A percentile compares a stretch with the other conserved stretches of the same genome.
Evolutionary conservation across 2,888 invertebrate genomes (phyloP).

Genomic region (Drosophila dives): DNA sequence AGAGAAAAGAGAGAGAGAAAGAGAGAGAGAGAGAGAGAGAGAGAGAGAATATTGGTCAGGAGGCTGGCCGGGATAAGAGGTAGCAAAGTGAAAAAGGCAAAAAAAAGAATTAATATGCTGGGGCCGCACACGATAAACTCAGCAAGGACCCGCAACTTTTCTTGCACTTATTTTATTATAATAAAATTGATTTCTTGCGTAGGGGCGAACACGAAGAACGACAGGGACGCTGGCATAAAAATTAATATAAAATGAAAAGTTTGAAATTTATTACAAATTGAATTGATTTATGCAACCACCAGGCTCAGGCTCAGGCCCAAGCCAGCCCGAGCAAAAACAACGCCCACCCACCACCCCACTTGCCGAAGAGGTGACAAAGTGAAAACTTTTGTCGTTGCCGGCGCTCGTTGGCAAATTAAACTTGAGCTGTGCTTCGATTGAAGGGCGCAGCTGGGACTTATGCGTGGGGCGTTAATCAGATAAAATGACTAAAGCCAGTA

Average conservation of each 20-base stretch:
- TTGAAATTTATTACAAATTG: slow-evolving; percentile 80
- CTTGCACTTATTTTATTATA: slow-evolving; percentile 75
- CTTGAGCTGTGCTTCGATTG: slow-evolving; percentile 45
- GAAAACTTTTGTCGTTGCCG: slow-evolving; percentile 61
- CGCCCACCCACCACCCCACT: slow-evolving; percentile 3
- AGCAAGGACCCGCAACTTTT: slow-evolving; percentile 62
- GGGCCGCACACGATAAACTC: slow-evolving; percentile 60
- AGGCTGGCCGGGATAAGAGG: slow-evolving; percentile 9
- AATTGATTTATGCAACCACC: slow-evolving; percentile 73
- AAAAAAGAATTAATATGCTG: slow-evolving; percentile 54
- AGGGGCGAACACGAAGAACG: slow-evolving; percentile 20
- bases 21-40: slow-evolving; percentile 21
- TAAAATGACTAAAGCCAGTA: slow-evolving; percentile 55
- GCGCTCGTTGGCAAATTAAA: slow-evolving; percentile 66
- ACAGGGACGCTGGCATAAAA: slow-evolving; percentile 66
- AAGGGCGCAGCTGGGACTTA: slow-evolving; percentile 36
- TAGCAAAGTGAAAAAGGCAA: slow-evolving; percentile 49
- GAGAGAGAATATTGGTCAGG: slow-evolving; percentile 20
- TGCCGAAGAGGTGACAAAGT: slow-evolving; percentile 72
- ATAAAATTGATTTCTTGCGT: slow-evolving; percentile 73
- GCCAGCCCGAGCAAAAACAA: not conserved
- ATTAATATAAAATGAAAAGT: slow-evolving; percentile 80
- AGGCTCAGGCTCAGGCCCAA: not conserved
- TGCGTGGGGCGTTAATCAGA: slow-evolving; percentile 68
- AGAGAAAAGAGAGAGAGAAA: slow-evolving; percentile 16